Conservation (phyloP, 2,797 vertebrate genomes). For the Galagoides demidoff region DNA sequence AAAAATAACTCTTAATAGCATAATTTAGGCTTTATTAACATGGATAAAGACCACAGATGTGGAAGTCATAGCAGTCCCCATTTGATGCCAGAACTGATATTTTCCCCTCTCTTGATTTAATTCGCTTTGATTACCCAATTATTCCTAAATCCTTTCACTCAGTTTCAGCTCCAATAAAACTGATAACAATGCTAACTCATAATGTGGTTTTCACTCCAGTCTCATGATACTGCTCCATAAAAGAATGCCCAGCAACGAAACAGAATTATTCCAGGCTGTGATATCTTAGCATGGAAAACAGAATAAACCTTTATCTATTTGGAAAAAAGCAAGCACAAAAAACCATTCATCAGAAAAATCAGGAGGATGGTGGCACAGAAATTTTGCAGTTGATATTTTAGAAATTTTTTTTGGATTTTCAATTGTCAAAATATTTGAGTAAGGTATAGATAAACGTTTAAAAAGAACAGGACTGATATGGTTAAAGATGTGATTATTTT, state of each 20-base stretch:
- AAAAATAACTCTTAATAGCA: conserved; percentile 79
- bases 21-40: conserved; percentile 77
- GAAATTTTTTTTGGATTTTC: neutral
- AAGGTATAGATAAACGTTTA: neutral
- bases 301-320: neutral
- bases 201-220: conserved; percentile 7
- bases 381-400: neutral
- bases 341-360: neutral
- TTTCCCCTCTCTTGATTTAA: conserved; percentile 75
- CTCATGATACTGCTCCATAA: neutral
- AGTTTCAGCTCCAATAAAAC: conserved; percentile 62
- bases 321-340: neutral
- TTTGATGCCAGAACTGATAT: conserved; percentile 65
- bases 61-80: conserved; percentile 45
- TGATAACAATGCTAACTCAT: conserved; percentile 52
- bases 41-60: conserved; percentile 75
- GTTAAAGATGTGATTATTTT: neutral
- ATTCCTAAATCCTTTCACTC: conserved; percentile 69
- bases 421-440: neutral
- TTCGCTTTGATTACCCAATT: conserved; percentile 78
- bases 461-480: neutral
- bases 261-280: neutral
- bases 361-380: neutral
- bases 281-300: neutral
- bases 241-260: neutral